phyloP scores from a whole-genome alignment of 2,797 vertebrate species.

The Enteromius mattozi region DNA sequence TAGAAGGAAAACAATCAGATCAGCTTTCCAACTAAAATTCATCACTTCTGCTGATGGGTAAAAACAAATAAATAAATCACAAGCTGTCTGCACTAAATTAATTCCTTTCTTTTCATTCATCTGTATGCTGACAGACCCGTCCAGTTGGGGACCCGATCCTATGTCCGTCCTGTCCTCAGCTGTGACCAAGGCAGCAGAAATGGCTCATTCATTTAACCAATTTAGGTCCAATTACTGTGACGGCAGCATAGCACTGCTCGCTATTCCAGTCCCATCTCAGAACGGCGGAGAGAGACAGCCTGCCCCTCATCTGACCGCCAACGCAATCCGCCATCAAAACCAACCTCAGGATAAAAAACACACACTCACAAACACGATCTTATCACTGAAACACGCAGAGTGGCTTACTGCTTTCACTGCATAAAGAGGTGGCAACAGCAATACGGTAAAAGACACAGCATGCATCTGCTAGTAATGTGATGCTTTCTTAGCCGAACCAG shows the following conservation, averaged over 20 bases:
- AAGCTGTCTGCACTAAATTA: neutral
- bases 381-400: neutral
- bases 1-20: conserved; percentile 38
- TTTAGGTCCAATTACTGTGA: conserved; percentile 60
- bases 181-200: conserved; percentile 70
- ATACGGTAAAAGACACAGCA: neutral
- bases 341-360: conserved; percentile 47
- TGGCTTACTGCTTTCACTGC: neutral
- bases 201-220: conserved; percentile 72
- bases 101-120: conserved; percentile 24
- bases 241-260: conserved; percentile 63
- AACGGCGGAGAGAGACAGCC: conserved; percentile 46
- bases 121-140: conserved; percentile 26
- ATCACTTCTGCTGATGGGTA: conserved; percentile 15
- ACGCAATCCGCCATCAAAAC: conserved; percentile 60
- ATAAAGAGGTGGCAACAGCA: neutral
- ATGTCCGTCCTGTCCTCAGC: conserved; percentile 70
- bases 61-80: neutral
- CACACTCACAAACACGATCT: conserved; percentile 17
- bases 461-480: neutral
- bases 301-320: conserved; percentile 64
- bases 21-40: conserved; percentile 18
- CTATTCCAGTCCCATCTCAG: conserved; percentile 62
- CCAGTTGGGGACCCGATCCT: conserved; percentile 5
- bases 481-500: neutral